Percentiles rank a stretch among this genome's conserved stretches.
Evolutionary conservation across 1,140 invertebrate genomes (phyloP).

Genomic region (Homalodisca vitripennis): DNA sequence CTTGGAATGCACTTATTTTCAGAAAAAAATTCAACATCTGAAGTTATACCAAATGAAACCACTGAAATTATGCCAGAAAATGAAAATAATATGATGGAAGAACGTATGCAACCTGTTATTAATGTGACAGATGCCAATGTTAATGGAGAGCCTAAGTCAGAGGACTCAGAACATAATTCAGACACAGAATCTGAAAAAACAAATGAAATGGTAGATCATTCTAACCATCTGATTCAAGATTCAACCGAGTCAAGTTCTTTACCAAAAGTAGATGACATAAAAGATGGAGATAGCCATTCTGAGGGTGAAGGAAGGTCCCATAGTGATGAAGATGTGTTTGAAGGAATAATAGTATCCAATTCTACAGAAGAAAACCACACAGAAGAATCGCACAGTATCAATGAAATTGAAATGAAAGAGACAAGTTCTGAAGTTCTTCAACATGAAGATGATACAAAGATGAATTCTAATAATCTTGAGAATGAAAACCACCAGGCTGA

Average conservation of each 20-base stretch:
- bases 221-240: slow-evolving; percentile 1
- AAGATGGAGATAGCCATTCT: slow-evolving; percentile 10
- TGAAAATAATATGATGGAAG: slow-evolving; percentile 39
- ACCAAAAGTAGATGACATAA: not conserved
- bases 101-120: slow-evolving; percentile 39
- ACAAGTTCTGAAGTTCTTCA: not conserved
- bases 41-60: slow-evolving; percentile 43
- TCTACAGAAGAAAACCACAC: not conserved
- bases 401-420: slow-evolving; percentile 1
- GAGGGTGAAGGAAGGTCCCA: slow-evolving; percentile 13
- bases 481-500: not conserved
- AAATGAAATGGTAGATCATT: slow-evolving; percentile 14
- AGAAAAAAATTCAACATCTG: slow-evolving; percentile 40
- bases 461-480: too few species aligned
- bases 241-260: too few species aligned
- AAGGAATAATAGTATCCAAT: too few species aligned
- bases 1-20: too few species aligned
- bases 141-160: slow-evolving; percentile 19
- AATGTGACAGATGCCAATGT: slow-evolving; percentile 19
- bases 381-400: not conserved
- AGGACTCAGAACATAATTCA: slow-evolving; percentile 23
- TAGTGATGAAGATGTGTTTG: slow-evolving; percentile 2
- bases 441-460: not conserved
- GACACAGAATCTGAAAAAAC: slow-evolving; percentile 27
- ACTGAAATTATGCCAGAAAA: slow-evolving; percentile 41